Evolutionary conservation across 2,797 vertebrate genomes (phyloP).

Genomic region (Scomberomorus guttatus): DNA sequence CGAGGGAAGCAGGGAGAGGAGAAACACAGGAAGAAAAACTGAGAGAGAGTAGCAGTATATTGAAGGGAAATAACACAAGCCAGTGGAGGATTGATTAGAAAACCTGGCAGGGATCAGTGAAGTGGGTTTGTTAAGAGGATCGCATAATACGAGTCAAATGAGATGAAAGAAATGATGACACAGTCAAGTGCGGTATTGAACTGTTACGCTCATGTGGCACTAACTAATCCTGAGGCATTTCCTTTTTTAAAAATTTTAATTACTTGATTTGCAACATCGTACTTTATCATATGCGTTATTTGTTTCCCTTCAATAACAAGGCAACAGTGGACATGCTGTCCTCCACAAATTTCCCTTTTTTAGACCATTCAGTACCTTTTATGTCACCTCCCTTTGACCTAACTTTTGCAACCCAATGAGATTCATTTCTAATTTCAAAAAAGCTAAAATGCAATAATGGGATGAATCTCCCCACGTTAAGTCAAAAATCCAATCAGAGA

Average conservation of each 20-base stretch:
- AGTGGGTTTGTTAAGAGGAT: constrained; percentile 57
- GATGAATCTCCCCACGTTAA: constrained; percentile 15
- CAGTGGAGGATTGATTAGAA: constrained; percentile 56
- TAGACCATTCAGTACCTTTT: not conserved
- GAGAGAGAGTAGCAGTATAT: constrained; percentile 19
- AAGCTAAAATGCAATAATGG: constrained; percentile 4
- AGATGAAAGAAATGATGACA: constrained; percentile 46
- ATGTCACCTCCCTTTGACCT: constrained; percentile 3
- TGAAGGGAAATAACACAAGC: constrained; percentile 45
- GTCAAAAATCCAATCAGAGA: constrained; percentile 34
- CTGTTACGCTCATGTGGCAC: not conserved
- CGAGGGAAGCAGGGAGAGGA: constrained; percentile 10
- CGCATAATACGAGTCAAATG: constrained; percentile 54
- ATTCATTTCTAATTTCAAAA: constrained; percentile 2
- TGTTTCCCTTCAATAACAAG: not conserved
- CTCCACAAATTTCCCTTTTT: constrained; percentile 1
- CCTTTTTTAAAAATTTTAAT: not conserved
- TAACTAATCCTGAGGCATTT: no score
- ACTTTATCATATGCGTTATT: constrained; percentile 2
- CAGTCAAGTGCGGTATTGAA: constrained; percentile 27
- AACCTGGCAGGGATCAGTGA: constrained; percentile 46
- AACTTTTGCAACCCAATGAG: not conserved
- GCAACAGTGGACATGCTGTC: not conserved
- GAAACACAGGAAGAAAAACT: constrained; percentile 19
- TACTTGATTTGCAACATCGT: not conserved